Conservation (phyloP, 2,888 invertebrate species). For the Oxycera nigricornis region DNA sequence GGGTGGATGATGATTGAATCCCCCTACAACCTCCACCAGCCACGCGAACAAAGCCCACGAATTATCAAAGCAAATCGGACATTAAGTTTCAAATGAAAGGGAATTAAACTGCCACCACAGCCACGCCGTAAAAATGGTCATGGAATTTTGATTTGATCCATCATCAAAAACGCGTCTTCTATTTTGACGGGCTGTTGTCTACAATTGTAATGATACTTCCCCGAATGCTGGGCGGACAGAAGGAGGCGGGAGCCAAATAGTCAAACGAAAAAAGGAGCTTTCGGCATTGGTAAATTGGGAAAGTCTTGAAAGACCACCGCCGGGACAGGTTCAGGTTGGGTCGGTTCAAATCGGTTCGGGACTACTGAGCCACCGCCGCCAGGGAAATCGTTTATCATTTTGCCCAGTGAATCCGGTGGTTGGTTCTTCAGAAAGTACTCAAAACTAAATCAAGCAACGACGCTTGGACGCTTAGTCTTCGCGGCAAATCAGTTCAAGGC, state of each 20-base stretch:
- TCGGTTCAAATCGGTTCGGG: no score
- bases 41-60: neutral
- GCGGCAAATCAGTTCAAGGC: neutral
- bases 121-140: neutral
- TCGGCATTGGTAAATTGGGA: neutral
- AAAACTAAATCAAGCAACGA: neutral
- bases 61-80: slow-evolving; percentile 21
- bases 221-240: neutral
- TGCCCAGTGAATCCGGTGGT: neutral
- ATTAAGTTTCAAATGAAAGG: slow-evolving; percentile 5
- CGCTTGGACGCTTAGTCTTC: neutral
- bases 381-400: neutral
- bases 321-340: no score
- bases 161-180: neutral
- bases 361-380: neutral
- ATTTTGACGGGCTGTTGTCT: slow-evolving; percentile 3
- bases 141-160: slow-evolving; percentile 18
- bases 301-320: slow-evolving; percentile 2
- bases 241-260: neutral
- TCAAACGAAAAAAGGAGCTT: no score
- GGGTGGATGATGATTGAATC: neutral
- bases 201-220: slow-evolving; percentile 2
- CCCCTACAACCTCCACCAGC: neutral
- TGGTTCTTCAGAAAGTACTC: neutral
- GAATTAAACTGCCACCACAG: slow-evolving; percentile 18